A percentile compares a stretch with the other conserved stretches of the same genome.
Conservation (phyloP, 2,797 vertebrate species). For the Vespertilio murinus region DNA sequence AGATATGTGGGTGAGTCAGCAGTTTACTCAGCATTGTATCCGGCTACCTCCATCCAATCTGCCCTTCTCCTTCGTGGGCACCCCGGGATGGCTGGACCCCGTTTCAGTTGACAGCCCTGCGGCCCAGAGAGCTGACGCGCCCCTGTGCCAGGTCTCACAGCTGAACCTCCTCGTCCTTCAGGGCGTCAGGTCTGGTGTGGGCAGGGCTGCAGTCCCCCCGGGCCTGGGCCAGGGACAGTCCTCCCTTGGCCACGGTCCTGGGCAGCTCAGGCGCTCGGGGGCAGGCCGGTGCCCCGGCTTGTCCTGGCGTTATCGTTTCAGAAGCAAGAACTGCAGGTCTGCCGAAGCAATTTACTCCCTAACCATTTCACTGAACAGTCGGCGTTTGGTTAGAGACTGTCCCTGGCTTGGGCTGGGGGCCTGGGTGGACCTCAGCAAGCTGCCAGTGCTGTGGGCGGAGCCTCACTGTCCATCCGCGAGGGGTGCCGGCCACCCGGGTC, state of each 20-base stretch:
- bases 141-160: rapidly evolving
- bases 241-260: rapidly evolving
- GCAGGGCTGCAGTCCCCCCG: neutral
- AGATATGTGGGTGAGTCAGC: rapidly evolving
- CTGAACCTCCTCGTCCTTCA: rapidly evolving
- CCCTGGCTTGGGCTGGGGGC: neutral
- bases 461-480: rapidly evolving
- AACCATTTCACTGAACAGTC: rapidly evolving
- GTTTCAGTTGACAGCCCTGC: neutral
- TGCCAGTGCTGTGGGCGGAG: rapidly evolving
- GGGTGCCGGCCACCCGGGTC: rapidly evolving
- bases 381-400: rapidly evolving
- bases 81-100: too few species aligned
- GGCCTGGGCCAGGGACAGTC: rapidly evolving
- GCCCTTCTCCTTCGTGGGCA: neutral
- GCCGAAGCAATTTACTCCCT: neutral
- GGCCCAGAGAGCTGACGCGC: rapidly evolving
- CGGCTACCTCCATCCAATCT: neutral
- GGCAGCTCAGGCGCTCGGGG: rapidly evolving
- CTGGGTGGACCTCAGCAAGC: rapidly evolving
- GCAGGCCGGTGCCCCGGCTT: rapidly evolving
- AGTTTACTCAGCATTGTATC: neutral
- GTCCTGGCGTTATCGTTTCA: neutral
- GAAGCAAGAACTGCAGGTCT: neutral
- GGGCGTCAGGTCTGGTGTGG: rapidly evolving